Conservation (phyloP, 2,888 invertebrate species). For the Mimas tiliae region DNA sequence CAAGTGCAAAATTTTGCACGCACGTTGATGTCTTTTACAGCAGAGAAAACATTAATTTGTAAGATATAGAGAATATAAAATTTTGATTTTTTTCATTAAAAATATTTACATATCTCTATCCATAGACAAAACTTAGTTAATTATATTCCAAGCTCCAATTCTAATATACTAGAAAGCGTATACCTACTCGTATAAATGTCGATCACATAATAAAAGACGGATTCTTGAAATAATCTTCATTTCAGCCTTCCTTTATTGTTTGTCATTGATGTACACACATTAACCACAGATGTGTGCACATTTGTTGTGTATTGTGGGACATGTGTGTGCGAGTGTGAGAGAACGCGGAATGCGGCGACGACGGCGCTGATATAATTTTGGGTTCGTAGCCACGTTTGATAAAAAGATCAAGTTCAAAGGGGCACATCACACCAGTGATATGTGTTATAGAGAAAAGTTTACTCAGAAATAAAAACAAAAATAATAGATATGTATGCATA, state of each 20-base stretch:
- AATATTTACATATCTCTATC: background rate
- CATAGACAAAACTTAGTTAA: background rate
- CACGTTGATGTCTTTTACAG: constrained; percentile 44
- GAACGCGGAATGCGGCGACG: constrained; percentile 70
- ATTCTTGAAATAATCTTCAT: constrained; percentile 7
- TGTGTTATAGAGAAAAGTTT: constrained; percentile 41
- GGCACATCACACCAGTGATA: constrained; percentile 60
- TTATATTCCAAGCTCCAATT: background rate
- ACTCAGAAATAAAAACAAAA: constrained; percentile 11
- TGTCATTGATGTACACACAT: constrained; percentile 29
- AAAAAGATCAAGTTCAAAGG: constrained; percentile 83
- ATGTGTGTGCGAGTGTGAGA: constrained; percentile 46
- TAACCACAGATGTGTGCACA: constrained; percentile 34
- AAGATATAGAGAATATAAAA: background rate
- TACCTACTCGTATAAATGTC: background rate
- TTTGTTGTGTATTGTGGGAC: constrained; percentile 23
- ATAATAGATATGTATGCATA: background rate
- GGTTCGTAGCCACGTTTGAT: constrained; percentile 69
- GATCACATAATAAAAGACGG: background rate
- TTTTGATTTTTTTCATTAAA: background rate
- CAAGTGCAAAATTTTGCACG: constrained; percentile 26
- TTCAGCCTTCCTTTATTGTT: constrained; percentile 25
- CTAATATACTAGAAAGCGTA: background rate
- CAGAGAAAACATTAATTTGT: background rate
- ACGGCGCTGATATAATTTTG: constrained; percentile 72